A percentile compares a stretch with the other conserved stretches of the same genome.
Evolutionary conservation across 2,113 vertebrate genomes (phyloP).

Genomic region (Eudyptes chrysolophus): DNA sequence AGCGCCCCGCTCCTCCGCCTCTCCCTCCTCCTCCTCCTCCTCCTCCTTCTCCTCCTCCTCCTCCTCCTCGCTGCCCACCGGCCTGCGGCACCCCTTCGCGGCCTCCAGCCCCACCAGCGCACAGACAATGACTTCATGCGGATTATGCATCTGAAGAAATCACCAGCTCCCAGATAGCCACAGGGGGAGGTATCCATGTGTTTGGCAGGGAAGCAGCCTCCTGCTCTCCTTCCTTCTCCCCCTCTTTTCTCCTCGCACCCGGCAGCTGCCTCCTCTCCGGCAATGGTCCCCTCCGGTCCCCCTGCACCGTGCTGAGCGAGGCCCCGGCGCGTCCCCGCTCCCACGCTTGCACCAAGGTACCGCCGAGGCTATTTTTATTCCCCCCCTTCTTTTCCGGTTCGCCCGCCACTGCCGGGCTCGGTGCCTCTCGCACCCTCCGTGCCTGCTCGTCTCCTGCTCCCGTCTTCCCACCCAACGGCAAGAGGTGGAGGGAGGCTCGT

Average conservation of each 20-base stretch:
- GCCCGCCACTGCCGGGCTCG: background rate
- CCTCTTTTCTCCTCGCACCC: background rate
- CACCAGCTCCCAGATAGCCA: constrained; percentile 47
- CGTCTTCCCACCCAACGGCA: background rate
- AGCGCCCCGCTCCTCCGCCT: constrained; percentile 11
- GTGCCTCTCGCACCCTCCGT: background rate
- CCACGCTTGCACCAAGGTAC: constrained; percentile 45
- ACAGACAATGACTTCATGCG: constrained; percentile 57
- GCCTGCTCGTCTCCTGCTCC: background rate
- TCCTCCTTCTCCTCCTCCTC: background rate
- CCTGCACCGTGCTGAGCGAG: constrained; percentile 11
- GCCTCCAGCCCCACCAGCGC: constrained; percentile 46
- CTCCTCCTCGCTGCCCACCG: constrained; percentile 33
- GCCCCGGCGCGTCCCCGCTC: constrained; percentile 21
- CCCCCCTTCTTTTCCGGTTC: background rate
- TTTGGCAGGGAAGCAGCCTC: constrained; percentile 48
- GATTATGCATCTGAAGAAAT: constrained; percentile 58
- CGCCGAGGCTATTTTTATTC: constrained; percentile 14
- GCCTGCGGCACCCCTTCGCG: constrained; percentile 29
- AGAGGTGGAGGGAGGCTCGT: background rate
- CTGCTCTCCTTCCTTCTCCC: constrained; percentile 21
- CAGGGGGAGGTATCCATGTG: constrained; percentile 62
- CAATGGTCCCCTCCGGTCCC: constrained; percentile 19
- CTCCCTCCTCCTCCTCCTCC: background rate
- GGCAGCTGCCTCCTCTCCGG: constrained; percentile 22